Base-by-base conservation (phyloP, 2,888 invertebrate species). In the Hyppa rectilinea region DNA sequence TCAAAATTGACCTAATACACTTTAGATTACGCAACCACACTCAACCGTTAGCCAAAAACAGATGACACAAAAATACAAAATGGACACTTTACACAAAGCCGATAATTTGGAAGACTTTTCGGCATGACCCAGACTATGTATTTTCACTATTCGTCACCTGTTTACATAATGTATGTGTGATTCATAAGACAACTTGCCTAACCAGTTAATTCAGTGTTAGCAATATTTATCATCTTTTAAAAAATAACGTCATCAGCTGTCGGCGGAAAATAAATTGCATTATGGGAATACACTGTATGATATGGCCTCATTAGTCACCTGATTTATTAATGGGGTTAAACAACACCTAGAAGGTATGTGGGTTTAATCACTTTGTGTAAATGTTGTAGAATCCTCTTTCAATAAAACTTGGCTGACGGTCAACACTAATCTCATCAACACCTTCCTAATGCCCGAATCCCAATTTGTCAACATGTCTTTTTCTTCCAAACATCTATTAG, bases 101-200 rank as follows among this genome's bases (percentile, higher is more conserved):
- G 65, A 74, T 83, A 75, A 75, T 84, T 78, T 70, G 59, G 45
- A 31, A 71, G 40, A 61, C 59, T 83, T 83, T 70, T 81, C 83
- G 85, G 81, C 80, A 73, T 81, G 79, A 81, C 85, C 84, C 69
- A 86, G 84, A 85, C 82, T 71, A 49, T 64, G 65, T 78, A 81
- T 87, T 87, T 89, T 89, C 87, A 75, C 87, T 79, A 87, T 89
- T 90, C 85, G 90, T 91, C 90, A 90, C 86, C 62, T 83, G 84
- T 91, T 89, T 88, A 86, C 89, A 88, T 90, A 88, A 91, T 70
- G 79, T 66, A 81, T 87, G 88, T 87, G 75, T 90, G 75, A 75
- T 47, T 75, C 75, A 75, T 63, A 63, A 65, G 60, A 71, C 66
- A 76, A 80, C 80, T 68, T 65, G 78, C 70, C 71, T 67, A 60